Evolutionary conservation across 2,888 invertebrate species (phyloP), one percentile per base, ranked within the genome.

Genomic region (Drosophila suboccidentalis): DNA sequence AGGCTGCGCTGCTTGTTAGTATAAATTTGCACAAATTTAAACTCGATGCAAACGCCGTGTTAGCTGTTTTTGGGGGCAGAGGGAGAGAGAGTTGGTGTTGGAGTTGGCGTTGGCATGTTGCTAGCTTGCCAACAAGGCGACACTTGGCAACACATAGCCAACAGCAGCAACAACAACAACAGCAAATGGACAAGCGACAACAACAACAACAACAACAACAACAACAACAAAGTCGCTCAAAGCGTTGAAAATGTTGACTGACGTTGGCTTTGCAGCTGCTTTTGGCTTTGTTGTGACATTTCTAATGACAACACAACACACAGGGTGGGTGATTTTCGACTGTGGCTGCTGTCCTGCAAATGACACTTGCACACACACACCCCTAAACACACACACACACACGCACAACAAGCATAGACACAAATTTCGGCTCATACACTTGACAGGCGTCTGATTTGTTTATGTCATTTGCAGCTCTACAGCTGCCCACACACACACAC

Each of bases 361-460:
- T 85, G 89, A 87, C 86, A 78, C 69, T 69, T 59, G 68, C 71
- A 75, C 72, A 76, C 65, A 75, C 29, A 46, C 29, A 26, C 63
- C 19, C 41, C 46, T 43, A 51, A 29, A 36, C 29, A 60, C 49
- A 59, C 57, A 34, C 51, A 15, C 51, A 46, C n/a, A 57, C 49
- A 59, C 57, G 38, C 50, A 22, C 51, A 44, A 59, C 26, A 55
- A 15, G 22, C 62, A 63, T 58, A 53, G 75, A 63, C 64, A 72
- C 73, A 70, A 76, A 76, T 76, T 79, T 77, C 43, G 76, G 66
- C 80, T 72, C 61, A 54, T 61, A 80, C 73, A 78, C 80, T 89
- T 87, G 87, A 86, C 90, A 89, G 88, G 83, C 87, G 87, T 88
- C 90, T 88, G 87, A 87, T 86, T 87, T 89, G 89, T 87, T 89